phyloP scores from a whole-genome alignment of 2,888 invertebrate species.

The Autographa gamma region DNA sequence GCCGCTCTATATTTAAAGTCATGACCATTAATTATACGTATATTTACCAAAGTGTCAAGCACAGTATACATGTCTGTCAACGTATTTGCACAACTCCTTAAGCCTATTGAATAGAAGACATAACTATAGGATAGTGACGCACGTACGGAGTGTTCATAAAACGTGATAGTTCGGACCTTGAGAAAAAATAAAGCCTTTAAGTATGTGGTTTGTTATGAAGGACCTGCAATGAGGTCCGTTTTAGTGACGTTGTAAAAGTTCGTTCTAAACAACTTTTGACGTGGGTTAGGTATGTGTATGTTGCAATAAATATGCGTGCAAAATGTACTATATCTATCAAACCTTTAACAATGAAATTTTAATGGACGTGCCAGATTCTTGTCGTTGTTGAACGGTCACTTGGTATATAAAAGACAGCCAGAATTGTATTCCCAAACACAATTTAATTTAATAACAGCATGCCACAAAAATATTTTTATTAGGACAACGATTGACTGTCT shows the following conservation, averaged over 20 bases:
- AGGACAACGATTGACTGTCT: background rate
- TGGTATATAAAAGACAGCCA: too few species aligned
- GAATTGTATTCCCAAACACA: too few species aligned
- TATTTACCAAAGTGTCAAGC: constrained; percentile 8
- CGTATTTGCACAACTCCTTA: constrained; percentile 58
- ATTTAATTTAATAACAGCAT: background rate
- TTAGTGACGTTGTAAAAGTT: background rate
- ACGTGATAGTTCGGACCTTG: constrained; percentile 59
- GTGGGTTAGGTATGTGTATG: background rate
- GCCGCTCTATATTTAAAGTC: background rate
- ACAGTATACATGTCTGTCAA: constrained; percentile 25
- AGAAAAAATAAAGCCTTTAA: constrained; percentile 32
- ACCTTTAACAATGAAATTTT: background rate
- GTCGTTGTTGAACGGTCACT: too few species aligned
- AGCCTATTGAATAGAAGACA: constrained; percentile 60
- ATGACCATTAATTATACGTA: constrained; percentile 5
- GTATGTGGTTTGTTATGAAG: constrained; percentile 14
- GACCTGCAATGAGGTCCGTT: background rate
- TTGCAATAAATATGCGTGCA: background rate
- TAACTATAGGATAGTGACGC: constrained; percentile 55
- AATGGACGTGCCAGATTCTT: too few species aligned
- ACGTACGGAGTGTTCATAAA: constrained; percentile 47
- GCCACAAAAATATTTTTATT: background rate
- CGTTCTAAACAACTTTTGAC: background rate
- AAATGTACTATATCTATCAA: background rate